Evolutionary conservation across 1,140 invertebrate genomes (phyloP), one percentile per base, ranked within the genome.

Genomic region (Ostrea edulis): DNA sequence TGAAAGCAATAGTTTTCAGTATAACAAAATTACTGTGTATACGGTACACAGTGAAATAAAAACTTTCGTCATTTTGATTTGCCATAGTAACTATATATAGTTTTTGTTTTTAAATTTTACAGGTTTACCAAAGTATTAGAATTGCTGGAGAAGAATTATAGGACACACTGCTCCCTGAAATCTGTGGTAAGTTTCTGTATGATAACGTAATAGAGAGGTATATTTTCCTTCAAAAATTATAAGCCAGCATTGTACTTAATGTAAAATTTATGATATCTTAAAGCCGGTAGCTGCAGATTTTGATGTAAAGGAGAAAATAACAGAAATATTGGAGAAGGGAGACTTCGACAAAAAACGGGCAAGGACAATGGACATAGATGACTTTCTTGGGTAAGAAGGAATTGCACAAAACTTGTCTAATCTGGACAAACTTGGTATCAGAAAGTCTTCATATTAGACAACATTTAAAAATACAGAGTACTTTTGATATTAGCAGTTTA

Each of bases 341-440:
- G 94, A 93, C 54, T 97, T 97, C 93, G 96, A 96, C 90, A 96
- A 97, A 85, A 97, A 97, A 95, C 96, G 99, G 94, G 97, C 99
- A 1, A 96, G 99, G 93, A 97, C 96, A 3, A 98, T 99, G 98
- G 98, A 99, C 92, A 97, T 98, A 90, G 98, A 99, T 95, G 98
- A 99, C 93, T 99, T 99, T 95, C 97, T 99, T 93, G 96, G 96
- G 96, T 97, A 96, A 95, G 94, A 91, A 14, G n/a, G 20, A 51
- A 25, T 58, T 29, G 25, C 25, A 81, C 14, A 71, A 77, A 8
- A 65, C 52, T 4, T 22, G 12, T 86, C 71, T 44, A 44, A 44
- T 44, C 35, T 5, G 5, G 35, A 44, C 5, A 5, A 2, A 5
- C 5, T 44, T 2, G 1, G 35, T 44, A 44, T 44, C 35, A 44